Conservation (phyloP, 2,888 invertebrate species). For the Marronus borbonicus region DNA sequence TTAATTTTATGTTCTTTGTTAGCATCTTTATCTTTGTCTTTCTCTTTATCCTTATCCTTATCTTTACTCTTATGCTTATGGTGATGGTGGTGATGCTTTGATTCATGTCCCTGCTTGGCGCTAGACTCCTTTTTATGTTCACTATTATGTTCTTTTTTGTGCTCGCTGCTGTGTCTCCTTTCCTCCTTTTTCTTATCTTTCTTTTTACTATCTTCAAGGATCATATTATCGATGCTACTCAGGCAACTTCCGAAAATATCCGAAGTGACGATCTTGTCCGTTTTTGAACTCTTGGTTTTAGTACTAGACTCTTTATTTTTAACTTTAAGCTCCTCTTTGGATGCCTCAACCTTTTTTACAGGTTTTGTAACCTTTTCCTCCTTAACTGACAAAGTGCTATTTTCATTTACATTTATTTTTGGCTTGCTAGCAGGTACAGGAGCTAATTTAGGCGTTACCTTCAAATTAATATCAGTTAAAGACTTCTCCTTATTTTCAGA, state of each 20-base stretch:
- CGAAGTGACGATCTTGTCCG: constrained; percentile 28
- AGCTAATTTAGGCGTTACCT: constrained; percentile 51
- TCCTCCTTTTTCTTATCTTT: constrained; percentile 53
- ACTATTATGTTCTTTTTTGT: constrained; percentile 54
- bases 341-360: constrained; percentile 26
- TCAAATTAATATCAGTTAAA: constrained; percentile 44
- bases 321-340: neutral
- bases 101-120: neutral
- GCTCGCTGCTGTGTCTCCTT: constrained; percentile 50
- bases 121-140: neutral
- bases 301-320: constrained; percentile 18
- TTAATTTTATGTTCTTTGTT: neutral
- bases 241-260: constrained; percentile 59
- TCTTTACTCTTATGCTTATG: constrained; percentile 23
- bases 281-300: constrained; percentile 33
- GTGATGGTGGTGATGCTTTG: constrained; percentile 26
- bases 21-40: neutral
- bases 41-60: constrained; percentile 43
- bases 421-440: constrained; percentile 56
- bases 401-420: constrained; percentile 11
- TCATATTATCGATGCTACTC: constrained; percentile 61
- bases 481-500: constrained; percentile 63
- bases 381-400: neutral
- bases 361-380: constrained; percentile 6
- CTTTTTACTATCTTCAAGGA: constrained; percentile 55